Evolutionary conservation across 2,113 vertebrate genomes (phyloP).

Genomic region (Poecilia latipinna): DNA sequence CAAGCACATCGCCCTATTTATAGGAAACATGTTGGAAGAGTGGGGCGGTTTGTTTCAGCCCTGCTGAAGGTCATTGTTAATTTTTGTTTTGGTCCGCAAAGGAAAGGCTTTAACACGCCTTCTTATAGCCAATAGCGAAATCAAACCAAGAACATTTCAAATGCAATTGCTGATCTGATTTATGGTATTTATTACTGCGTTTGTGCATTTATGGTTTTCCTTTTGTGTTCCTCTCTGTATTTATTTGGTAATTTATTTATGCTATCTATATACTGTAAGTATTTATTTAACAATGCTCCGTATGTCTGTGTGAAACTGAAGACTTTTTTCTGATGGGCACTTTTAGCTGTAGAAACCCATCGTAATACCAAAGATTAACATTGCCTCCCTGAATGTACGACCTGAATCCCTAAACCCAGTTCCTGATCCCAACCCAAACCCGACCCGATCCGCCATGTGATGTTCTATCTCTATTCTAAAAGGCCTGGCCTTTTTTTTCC

Average conservation of each 20-base stretch:
- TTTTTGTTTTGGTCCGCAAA: slow-evolving; percentile 66
- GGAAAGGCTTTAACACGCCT: slow-evolving; percentile 72
- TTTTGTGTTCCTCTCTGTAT: slow-evolving; percentile 63
- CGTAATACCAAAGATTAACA: slow-evolving; percentile 85
- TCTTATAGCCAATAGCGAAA: slow-evolving; percentile 68
- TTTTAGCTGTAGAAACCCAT: slow-evolving; percentile 83
- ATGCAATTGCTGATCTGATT: slow-evolving; percentile 76
- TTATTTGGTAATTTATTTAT: slow-evolving; percentile 82
- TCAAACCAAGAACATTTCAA: slow-evolving; percentile 67
- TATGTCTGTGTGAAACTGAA: slow-evolving; percentile 80
- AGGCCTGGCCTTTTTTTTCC: slow-evolving; percentile 64
- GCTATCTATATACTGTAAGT: slow-evolving; percentile 81
- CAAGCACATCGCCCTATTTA: slow-evolving; percentile 83
- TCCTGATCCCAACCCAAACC: slow-evolving; percentile 36
- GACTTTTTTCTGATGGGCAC: slow-evolving; percentile 82
- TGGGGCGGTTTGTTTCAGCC: slow-evolving; percentile 72
- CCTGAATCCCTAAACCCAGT: slow-evolving; percentile 61
- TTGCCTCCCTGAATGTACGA: slow-evolving; percentile 84
- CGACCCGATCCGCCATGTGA: slow-evolving; percentile 59
- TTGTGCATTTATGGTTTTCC: slow-evolving; percentile 76
- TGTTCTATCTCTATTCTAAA: slow-evolving; percentile 68
- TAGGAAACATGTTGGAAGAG: slow-evolving; percentile 69
- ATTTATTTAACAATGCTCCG: slow-evolving; percentile 83
- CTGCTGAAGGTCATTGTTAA: slow-evolving; percentile 67
- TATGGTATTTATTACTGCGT: slow-evolving; percentile 81